Evolutionary conservation across 2,888 invertebrate genomes (phyloP).

Genomic region (Caenorhabditis uteleia): DNA sequence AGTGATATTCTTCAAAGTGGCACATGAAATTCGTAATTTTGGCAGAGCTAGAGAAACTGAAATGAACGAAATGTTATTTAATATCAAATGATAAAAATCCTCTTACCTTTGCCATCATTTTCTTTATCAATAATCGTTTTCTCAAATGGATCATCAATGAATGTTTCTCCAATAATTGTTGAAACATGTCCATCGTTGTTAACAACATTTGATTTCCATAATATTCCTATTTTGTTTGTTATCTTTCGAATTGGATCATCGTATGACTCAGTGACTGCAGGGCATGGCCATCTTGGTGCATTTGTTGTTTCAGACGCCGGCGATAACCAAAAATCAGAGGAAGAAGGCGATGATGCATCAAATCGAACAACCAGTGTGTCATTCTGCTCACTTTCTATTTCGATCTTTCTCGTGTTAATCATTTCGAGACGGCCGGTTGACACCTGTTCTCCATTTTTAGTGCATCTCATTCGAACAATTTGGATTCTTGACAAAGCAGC

Average conservation of each 20-base stretch:
- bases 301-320: not conserved
- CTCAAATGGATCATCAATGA: conserved; percentile 41
- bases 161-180: conserved; percentile 43
- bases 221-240: conserved; percentile 43
- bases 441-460: conserved; percentile 1
- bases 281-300: conserved; percentile 36
- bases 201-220: conserved; percentile 60
- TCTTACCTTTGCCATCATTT: not conserved
- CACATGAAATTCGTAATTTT: conserved; percentile 10
- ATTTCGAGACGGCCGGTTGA: conserved; percentile 8
- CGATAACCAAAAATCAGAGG: not conserved
- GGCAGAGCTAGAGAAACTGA: not conserved
- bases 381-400: conserved; percentile 32
- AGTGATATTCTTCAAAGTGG: conserved; percentile 1
- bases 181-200: conserved; percentile 50
- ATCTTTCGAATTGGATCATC: conserved; percentile 11
- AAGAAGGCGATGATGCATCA: too few species aligned
- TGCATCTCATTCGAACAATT: conserved; percentile 31
- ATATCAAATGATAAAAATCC: not conserved
- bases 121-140: not conserved
- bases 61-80: not conserved
- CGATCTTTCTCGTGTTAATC: conserved; percentile 8
- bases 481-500: conserved; percentile 51
- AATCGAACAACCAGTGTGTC: conserved; percentile 17
- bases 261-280: conserved; percentile 5